Conservation (phyloP, 1,140 invertebrate genomes). For the Drosophila bipectinata region DNA sequence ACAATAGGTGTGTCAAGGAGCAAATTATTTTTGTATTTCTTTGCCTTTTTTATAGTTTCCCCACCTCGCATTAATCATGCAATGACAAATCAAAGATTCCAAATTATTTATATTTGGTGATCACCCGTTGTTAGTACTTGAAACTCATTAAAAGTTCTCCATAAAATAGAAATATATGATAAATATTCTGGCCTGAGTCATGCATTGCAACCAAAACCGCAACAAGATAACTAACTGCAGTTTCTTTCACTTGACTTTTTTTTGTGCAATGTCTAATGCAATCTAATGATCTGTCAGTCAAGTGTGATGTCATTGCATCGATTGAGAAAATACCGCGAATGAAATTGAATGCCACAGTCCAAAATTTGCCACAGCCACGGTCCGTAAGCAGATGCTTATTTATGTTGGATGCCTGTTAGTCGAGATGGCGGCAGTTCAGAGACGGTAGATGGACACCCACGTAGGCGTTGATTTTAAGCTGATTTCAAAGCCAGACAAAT, state of each 20-base stretch:
- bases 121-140: constrained; percentile 18
- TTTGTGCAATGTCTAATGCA: constrained; percentile 37
- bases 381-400: constrained; percentile 71
- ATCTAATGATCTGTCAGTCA: constrained; percentile 26
- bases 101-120: constrained; percentile 37
- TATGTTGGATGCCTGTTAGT: constrained; percentile 23
- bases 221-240: constrained; percentile 7
- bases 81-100: constrained; percentile 40
- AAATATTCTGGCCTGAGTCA: constrained; percentile 18
- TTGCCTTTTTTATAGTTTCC: constrained; percentile 2
- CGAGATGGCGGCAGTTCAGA: constrained; percentile 27
- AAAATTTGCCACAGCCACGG: constrained; percentile 49
- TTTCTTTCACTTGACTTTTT: constrained; percentile 19
- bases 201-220: constrained; percentile 12
- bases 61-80: constrained; percentile 30
- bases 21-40: neutral
- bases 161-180: constrained; percentile 7
- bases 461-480: constrained; percentile 81
- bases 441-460: constrained; percentile 61
- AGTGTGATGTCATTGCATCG: constrained; percentile 55
- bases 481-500: constrained; percentile 82
- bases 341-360: constrained; percentile 54
- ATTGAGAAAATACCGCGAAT: constrained; percentile 35
- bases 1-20: constrained; percentile 18
- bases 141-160: constrained; percentile 26